These are phyloP conservation scores for Mythimna loreyi DNA, from an alignment of 2,888 invertebrate species.

Conservation along the genomic window DNA sequence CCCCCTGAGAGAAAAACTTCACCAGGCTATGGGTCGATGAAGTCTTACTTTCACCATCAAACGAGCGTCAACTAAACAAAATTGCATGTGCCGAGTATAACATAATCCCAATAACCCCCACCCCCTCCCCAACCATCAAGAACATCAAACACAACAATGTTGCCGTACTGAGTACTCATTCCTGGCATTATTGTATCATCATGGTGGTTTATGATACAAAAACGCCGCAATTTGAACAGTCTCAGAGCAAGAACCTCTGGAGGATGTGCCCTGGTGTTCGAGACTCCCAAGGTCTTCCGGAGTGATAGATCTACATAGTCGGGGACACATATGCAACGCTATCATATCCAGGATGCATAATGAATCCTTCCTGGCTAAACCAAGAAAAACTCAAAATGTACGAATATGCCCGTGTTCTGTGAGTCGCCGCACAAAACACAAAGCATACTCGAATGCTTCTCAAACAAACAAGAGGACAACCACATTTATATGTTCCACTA, in stretches of 20 bases:
- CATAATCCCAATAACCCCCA: background rate
- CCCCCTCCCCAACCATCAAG: background rate
- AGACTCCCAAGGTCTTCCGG: background rate
- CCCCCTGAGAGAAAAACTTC: constrained; percentile 5
- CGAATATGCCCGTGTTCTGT: constrained; percentile 4
- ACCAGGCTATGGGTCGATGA: constrained; percentile 11
- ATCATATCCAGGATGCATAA: background rate
- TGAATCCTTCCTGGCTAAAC: constrained; percentile 1
- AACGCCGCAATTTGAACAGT: background rate
- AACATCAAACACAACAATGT: background rate
- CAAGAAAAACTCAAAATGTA: constrained; percentile 13
- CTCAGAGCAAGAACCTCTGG: constrained; percentile 8
- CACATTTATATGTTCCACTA: background rate
- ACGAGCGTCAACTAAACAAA: constrained; percentile 10
- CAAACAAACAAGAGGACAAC: constrained; percentile 9
- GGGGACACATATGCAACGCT: constrained; percentile 24
- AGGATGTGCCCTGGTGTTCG: constrained; percentile 13
- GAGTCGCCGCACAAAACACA: constrained; percentile 16
- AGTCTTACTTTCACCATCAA: constrained; percentile 12
- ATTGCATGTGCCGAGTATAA: constrained; percentile 3
- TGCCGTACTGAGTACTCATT: background rate
- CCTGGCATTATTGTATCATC: background rate
- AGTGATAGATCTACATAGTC: constrained; percentile 11
- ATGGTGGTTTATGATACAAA: background rate
- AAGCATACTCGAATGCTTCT: constrained; percentile 2